These are phyloP conservation scores for Rhogogaster chlorosoma DNA, from an alignment of 2,888 invertebrate genomes.

Conservation along the genomic window DNA sequence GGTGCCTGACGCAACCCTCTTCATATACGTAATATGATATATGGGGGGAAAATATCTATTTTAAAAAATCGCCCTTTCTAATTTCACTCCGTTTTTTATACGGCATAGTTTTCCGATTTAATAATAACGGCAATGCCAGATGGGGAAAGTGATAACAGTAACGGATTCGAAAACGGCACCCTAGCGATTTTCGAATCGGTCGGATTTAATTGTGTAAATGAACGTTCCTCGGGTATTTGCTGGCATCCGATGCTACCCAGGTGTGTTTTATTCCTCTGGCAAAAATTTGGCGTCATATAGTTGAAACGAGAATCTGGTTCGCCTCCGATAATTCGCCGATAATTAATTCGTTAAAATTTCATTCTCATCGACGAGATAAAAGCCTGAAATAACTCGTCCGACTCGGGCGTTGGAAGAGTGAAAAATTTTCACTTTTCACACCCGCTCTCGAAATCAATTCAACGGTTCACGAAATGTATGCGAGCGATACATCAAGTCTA, in stretches of 20 bases:
- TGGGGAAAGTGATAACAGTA: neutral
- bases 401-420: neutral
- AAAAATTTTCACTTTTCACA: neutral
- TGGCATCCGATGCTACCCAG: neutral
- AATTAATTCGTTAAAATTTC: slow-evolving; percentile 32
- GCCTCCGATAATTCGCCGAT: slow-evolving; percentile 8
- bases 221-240: slow-evolving; percentile 4
- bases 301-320: neutral
- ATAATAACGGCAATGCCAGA: neutral
- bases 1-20: slow-evolving; percentile 24
- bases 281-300: neutral
- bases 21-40: neutral
- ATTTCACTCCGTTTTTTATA: neutral
- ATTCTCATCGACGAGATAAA: slow-evolving; percentile 17
- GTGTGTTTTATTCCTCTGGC: slow-evolving; percentile 10
- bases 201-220: slow-evolving; percentile 5
- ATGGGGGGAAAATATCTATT: neutral
- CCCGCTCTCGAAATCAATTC: slow-evolving; percentile 15
- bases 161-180: neutral
- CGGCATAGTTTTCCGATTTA: neutral
- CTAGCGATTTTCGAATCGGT: neutral
- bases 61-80: neutral
- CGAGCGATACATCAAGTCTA: neutral
- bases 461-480: slow-evolving; percentile 3
- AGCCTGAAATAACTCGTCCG: neutral